Evolutionary conservation across 1,140 invertebrate genomes (phyloP).

Genomic region (Diorhabda elongata): DNA sequence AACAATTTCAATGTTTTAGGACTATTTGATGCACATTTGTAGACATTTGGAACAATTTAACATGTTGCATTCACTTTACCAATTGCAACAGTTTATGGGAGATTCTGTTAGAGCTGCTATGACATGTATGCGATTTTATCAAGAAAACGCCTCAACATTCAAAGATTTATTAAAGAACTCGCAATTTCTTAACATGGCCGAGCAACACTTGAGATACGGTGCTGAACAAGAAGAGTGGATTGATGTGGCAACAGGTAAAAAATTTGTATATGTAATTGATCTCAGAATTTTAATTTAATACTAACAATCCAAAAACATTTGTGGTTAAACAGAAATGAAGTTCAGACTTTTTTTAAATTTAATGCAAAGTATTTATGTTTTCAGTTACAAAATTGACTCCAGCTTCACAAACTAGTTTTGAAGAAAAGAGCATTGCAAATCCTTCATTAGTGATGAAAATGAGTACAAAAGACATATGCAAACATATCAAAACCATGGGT

Average conservation of each 20-base stretch:
- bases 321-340: too few species aligned
- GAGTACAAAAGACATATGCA: constrained; percentile 61
- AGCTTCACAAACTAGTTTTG: constrained; percentile 45
- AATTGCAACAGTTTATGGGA: constrained; percentile 62
- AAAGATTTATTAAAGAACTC: constrained; percentile 53
- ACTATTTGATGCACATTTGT: constrained; percentile 63
- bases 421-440: constrained; percentile 44
- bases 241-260: constrained; percentile 41
- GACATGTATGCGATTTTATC: constrained; percentile 68
- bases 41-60: constrained; percentile 61
- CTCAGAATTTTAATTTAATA: too few species aligned
- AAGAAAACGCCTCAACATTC: constrained; percentile 53
- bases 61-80: constrained; percentile 62
- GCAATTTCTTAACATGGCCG: constrained; percentile 57
- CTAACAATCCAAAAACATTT: too few species aligned
- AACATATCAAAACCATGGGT: constrained; percentile 65
- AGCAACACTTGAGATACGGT: constrained; percentile 58
- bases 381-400: constrained; percentile 29
- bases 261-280: too few species aligned
- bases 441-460: constrained; percentile 57
- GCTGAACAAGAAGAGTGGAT: constrained; percentile 48
- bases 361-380: background rate
- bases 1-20: constrained; percentile 41
- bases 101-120: constrained; percentile 69
- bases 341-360: too few species aligned